Base-by-base conservation (phyloP, 2,888 invertebrate genomes). In the Limnephilus lunatus region DNA sequence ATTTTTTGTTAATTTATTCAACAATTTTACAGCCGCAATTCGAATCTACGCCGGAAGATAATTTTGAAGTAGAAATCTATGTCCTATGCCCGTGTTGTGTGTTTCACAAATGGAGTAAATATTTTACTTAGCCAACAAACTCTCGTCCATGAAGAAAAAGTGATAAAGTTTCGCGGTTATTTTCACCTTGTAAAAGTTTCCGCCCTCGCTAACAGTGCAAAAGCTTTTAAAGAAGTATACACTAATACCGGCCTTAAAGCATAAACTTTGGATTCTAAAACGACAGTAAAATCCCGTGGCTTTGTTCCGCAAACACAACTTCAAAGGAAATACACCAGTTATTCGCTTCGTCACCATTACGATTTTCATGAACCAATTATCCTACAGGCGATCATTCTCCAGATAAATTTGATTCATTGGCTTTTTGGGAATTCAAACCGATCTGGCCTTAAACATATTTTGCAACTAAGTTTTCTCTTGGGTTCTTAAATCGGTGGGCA, bases 81-180 rank as follows among this genome's bases (percentile, higher is more conserved):
- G 68, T 68, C 68, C 25, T 68, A 25, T 68, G 19, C 68, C 9
- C n/a, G 68, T 25, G 68, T 68, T 68, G 68, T 68, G 25, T 68
- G 9, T 68, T 68, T 68, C n/a, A 68, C 68, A 68, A 68, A 68
- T 25, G 68, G 68, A 68, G 68, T 68, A 68, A 68, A 68, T 68
- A 68, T 68, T 68, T 68, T 68, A 68, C 68, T 68, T 68, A 68
- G 68, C 68, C 25, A 68, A 25, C 68, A 68, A 68, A 68, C 82
- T 68, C 68, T 68, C 68, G 68, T n/a, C 44, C 44, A 86, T 86
- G 86, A 86, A 44, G 86, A 44, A 86, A 86, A 86, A 86, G 86
- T 86, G 86, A 86, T 86, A 86, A 86, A 86, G 86, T 86, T 86
- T 39, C 30, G 86, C 86, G 86, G 86, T 86, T 86, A 86, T 86